Evolutionary conservation across 2,797 vertebrate genomes (phyloP), one percentile per base, ranked within the genome.

Genomic region (Diplodus sargus): DNA sequence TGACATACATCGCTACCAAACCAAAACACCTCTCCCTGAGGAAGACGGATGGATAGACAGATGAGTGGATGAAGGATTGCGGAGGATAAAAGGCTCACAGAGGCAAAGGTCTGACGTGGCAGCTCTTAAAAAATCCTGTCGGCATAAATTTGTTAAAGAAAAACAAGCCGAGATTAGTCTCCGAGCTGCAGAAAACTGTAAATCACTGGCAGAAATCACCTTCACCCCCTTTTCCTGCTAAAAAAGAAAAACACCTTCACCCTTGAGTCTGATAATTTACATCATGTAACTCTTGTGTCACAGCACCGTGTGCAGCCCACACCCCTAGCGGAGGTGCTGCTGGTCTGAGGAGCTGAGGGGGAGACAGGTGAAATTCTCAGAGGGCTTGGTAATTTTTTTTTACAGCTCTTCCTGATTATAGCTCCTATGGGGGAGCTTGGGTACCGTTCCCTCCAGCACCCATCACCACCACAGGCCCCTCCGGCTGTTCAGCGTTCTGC

Each of bases 371-470:
- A 94, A 91, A 93, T 76, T 91, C 90, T 88, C 84, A 9, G 30
- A 88, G 78, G 88, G 71, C 65, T 89, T 83, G 86, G 76, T 80
- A 87, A 88, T 93, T 91, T 76, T 25, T 76, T 25, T 87, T 91
- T 84, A 86, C 83, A 94, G 83, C 89, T 90, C 81, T 91, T 84
- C 63, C 83, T 83, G 70, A 92, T 88, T 88, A 84, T 5, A 62
- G 91, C 75, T 89, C 84, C 14, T 15, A 81, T 52, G 87, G 93
- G 91, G 91, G 84, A 84, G 85, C 89, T 88, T 93, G 91, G 94
- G 92, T 92, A 90, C 90, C 83, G 75, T 75, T 82, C 86, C 92
- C 93, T 89, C 83, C 91, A 92, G 93, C 91, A 76, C 86, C 87
- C 91, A 86, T 74, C 89, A 78, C 80, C 90, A 85, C 76, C 76